phyloP scores from a whole-genome alignment of 2,888 invertebrate species.

The Agonopterix alstromeriana region DNA sequence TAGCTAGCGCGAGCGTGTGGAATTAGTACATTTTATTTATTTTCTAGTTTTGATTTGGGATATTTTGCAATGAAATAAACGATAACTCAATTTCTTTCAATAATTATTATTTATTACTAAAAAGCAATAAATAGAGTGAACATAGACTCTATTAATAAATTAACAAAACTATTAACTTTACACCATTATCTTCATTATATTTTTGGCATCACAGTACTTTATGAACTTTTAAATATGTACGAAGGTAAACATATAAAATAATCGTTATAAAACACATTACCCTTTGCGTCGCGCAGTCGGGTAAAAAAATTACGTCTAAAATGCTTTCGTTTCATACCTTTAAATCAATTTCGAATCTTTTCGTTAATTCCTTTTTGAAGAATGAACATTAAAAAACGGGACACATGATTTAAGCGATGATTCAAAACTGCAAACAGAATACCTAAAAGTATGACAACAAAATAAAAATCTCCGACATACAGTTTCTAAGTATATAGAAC shows the following conservation, averaged over 20 bases:
- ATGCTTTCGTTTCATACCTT: too few species aligned
- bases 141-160: constrained; percentile 70
- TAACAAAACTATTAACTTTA: constrained; percentile 64
- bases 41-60: too few species aligned
- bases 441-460: too few species aligned
- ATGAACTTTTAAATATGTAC: constrained; percentile 35
- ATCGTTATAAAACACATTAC: too few species aligned
- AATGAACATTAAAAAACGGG: background rate
- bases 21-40: too few species aligned
- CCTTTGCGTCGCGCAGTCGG: too few species aligned
- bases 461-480: too few species aligned
- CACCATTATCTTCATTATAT: constrained; percentile 45
- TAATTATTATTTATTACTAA: constrained; percentile 59
- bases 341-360: too few species aligned
- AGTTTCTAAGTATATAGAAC: too few species aligned
- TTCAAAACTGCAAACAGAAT: background rate
- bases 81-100: constrained; percentile 17
- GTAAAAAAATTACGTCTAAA: background rate
- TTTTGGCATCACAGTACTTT: constrained; percentile 71
- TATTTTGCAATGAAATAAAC: too few species aligned
- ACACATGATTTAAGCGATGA: background rate
- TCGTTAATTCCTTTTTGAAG: background rate
- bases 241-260: constrained; percentile 10
- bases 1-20: too few species aligned
- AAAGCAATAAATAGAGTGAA: constrained; percentile 72